Percentiles rank a stretch among this genome's conserved stretches.
Evolutionary conservation across 2,888 invertebrate species (phyloP).

Genomic region (Trachelus tabidus): DNA sequence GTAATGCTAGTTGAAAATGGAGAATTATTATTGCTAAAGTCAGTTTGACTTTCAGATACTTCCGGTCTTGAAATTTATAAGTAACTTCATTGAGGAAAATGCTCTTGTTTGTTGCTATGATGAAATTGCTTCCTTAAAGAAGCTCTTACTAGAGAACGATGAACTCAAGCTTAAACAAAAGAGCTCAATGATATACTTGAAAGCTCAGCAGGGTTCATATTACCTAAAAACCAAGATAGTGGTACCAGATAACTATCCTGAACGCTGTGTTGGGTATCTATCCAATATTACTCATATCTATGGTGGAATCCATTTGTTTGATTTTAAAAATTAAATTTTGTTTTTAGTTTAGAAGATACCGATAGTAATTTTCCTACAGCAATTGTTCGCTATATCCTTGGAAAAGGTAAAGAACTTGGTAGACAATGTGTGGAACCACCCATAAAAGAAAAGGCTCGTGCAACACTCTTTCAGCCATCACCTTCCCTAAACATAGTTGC

Average conservation of each 20-base stretch:
- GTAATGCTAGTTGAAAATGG: neutral
- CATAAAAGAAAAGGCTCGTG: constrained; percentile 68
- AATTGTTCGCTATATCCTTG: constrained; percentile 72
- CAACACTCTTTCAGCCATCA: constrained; percentile 71
- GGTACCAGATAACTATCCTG: constrained; percentile 76
- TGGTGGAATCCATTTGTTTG: neutral
- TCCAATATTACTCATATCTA: neutral
- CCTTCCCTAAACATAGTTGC: constrained; percentile 73
- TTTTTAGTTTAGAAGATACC: constrained; percentile 69
- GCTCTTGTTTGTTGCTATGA: constrained; percentile 79
- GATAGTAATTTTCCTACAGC: constrained; percentile 76
- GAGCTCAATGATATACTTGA: constrained; percentile 71
- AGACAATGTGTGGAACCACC: constrained; percentile 78
- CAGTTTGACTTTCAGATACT: constrained; percentile 65
- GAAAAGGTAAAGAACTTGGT: constrained; percentile 76
- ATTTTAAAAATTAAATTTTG: constrained; percentile 7
- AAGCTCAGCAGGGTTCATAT: constrained; percentile 72
- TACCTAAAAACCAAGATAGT: constrained; percentile 70
- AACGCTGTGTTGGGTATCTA: constrained; percentile 67
- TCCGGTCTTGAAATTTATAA: constrained; percentile 71
- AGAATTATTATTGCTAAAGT: constrained; percentile 6
- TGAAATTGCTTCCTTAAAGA: constrained; percentile 74
- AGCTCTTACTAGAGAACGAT: constrained; percentile 67
- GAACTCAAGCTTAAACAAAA: constrained; percentile 78
- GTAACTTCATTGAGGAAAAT: constrained; percentile 76